These are phyloP conservation scores for Mesorhabditis sp. DNA, from an alignment of 2,888 invertebrate species.

Conservation along the genomic window DNA sequence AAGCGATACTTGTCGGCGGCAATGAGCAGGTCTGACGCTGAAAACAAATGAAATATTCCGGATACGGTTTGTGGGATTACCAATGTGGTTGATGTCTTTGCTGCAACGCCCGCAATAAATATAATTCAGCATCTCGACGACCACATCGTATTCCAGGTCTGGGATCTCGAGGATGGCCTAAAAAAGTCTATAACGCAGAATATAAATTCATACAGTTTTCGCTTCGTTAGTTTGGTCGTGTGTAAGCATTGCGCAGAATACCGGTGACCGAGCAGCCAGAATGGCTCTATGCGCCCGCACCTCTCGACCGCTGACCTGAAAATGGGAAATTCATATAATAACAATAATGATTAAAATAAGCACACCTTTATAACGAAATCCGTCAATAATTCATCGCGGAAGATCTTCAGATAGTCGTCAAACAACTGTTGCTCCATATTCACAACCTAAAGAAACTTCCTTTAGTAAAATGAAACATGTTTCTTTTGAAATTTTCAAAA, in stretches of 20 bases:
- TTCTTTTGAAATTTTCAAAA: not conserved
- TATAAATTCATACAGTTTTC: constrained; percentile 35
- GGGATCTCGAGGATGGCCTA: constrained; percentile 47
- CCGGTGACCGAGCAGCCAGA: constrained; percentile 53
- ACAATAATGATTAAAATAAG: not conserved
- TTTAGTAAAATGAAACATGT: not conserved
- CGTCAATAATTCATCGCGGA: constrained; percentile 47
- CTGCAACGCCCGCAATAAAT: constrained; percentile 54
- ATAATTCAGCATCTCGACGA: constrained; percentile 56
- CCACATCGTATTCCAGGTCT: constrained; percentile 56
- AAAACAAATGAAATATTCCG: not conserved
- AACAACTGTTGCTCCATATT: constrained; percentile 41
- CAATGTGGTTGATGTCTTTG: constrained; percentile 52
- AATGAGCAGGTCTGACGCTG: constrained; percentile 51
- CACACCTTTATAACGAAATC: constrained; percentile 52
- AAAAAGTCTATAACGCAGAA: constrained; percentile 5
- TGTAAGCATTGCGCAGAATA: constrained; percentile 55
- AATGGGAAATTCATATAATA: constrained; percentile 8
- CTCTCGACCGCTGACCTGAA: constrained; percentile 26
- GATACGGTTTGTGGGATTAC: not conserved
- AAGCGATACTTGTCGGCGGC: constrained; percentile 57
- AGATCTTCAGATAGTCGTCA: constrained; percentile 51
- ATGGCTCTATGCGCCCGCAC: constrained; percentile 55
- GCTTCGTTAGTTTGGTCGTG: constrained; percentile 55
- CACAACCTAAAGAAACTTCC: constrained; percentile 11